Evolutionary conservation across 2,888 invertebrate species (phyloP), one percentile per base, ranked within the genome.

Genomic region (Esperia sulphurella): DNA sequence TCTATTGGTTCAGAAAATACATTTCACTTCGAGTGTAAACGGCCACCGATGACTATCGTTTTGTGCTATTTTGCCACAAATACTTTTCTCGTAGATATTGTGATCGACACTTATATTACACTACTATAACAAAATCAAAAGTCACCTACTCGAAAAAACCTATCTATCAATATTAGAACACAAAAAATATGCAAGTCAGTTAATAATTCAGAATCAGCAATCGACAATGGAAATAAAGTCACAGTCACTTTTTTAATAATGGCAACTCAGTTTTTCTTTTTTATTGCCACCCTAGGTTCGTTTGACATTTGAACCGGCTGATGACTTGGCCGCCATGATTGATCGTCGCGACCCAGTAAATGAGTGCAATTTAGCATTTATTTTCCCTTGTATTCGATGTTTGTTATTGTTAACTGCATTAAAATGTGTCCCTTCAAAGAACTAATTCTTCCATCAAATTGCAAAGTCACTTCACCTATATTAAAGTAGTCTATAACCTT

Each of bases 131-230:
- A 71, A 76, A 79, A 75, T 75, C 72, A 75, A 83, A 78, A 82
- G 76, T 75, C 77, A 77, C 73, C 71, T 75, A 79, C 83, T 84
- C 71, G 73, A 86, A 85, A 83, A 83, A 86, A 82, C 78, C 82
- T 76, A 89, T 89, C 89, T 87, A 89, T 89, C 89, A 89, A 89
- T 88, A 89, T 87, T 88, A 89, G 79, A 83, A 86, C 80, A 89
- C 86, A 89, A 89, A 89, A 89, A 87, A 86, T 82, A 85, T 87
- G 89, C 89, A 89, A 89, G 89, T 89, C 89, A 89, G 84, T 85
- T 88, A 87, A 88, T 89, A 89, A 89, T 86, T 83, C 87, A 75
- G 84, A 87, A 88, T 87, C 83, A 84, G 82, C 85, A 87, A 80
- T 88, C 83, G 75, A 89, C 89, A 89, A 89, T 89, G 74, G 88